Conservation (phyloP, 2,113 vertebrate species). For the Archilochus colubris region DNA sequence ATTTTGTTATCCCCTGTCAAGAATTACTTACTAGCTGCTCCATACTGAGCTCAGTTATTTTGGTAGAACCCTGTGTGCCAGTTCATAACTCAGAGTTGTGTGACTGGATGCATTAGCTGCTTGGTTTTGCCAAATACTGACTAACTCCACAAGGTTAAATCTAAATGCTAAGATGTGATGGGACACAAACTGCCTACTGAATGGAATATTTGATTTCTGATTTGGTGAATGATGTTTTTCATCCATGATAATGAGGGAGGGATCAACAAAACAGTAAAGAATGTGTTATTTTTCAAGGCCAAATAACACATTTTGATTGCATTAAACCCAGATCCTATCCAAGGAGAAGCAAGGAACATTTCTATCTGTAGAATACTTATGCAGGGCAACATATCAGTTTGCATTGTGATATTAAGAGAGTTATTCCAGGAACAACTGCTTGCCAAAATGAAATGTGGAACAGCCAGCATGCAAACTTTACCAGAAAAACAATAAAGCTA, state of each 20-base stretch:
- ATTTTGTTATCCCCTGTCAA: neutral
- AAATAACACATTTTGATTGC: neutral
- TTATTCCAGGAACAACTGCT: neutral
- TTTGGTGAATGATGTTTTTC: neutral
- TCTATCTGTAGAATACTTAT: neutral
- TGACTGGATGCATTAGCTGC: neutral
- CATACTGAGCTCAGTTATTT: neutral
- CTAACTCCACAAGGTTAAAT: neutral
- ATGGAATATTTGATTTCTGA: neutral
- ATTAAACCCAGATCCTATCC: neutral
- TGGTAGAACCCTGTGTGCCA: neutral
- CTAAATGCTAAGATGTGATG: neutral
- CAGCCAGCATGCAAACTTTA: neutral
- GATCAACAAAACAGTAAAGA: neutral
- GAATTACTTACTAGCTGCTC: neutral
- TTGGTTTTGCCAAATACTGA: neutral
- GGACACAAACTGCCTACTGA: neutral
- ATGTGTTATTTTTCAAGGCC: neutral
- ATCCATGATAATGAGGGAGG: neutral
- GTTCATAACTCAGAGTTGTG: neutral
- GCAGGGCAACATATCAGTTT: neutral
- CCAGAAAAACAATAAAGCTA: neutral
- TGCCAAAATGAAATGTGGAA: neutral
- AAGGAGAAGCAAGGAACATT: accelerated
- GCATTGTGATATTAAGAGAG: neutral